phyloP scores from a whole-genome alignment of 1,140 invertebrate species.

The Brevipalpus yothersi region DNA sequence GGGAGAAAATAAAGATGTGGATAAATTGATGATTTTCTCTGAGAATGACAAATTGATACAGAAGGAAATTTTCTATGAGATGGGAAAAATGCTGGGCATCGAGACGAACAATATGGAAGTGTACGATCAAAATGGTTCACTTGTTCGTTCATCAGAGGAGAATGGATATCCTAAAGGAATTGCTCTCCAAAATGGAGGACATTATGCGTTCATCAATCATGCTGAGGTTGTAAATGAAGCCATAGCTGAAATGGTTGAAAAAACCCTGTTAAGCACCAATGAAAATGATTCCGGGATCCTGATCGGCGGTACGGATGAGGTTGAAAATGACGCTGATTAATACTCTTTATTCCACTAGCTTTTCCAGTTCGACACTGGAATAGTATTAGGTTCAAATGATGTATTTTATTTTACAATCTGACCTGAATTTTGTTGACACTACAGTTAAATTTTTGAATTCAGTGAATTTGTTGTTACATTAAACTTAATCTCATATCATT shows the following conservation, averaged over 20 bases:
- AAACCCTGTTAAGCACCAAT: background rate
- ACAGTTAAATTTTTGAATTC: background rate
- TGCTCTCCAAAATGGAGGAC: constrained; percentile 6
- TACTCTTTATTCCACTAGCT: too few relatives aligned
- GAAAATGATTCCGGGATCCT: background rate
- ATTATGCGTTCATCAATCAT: constrained; percentile 8
- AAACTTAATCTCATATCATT: background rate
- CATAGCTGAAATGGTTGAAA: background rate
- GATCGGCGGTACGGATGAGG: too few relatives aligned
- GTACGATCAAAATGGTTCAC: constrained; percentile 8
- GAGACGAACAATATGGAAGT: constrained; percentile 3
- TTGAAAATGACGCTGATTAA: too few relatives aligned
- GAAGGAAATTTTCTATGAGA: constrained; percentile 9
- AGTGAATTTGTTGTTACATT: background rate
- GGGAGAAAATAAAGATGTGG: background rate
- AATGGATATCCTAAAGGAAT: constrained; percentile 3
- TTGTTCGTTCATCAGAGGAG: too few relatives aligned
- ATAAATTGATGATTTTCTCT: constrained; percentile 10
- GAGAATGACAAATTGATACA: constrained; percentile 11
- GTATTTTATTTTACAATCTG: too few relatives aligned
- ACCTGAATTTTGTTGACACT: too few relatives aligned
- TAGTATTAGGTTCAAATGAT: too few relatives aligned
- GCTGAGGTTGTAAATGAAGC: constrained; percentile 5
- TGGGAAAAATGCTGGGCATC: constrained; percentile 9
- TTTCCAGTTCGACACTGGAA: too few relatives aligned